Evolutionary conservation across 2,888 invertebrate species (phyloP), one percentile per base, ranked within the genome.

Genomic region (Lottia gigantea): DNA sequence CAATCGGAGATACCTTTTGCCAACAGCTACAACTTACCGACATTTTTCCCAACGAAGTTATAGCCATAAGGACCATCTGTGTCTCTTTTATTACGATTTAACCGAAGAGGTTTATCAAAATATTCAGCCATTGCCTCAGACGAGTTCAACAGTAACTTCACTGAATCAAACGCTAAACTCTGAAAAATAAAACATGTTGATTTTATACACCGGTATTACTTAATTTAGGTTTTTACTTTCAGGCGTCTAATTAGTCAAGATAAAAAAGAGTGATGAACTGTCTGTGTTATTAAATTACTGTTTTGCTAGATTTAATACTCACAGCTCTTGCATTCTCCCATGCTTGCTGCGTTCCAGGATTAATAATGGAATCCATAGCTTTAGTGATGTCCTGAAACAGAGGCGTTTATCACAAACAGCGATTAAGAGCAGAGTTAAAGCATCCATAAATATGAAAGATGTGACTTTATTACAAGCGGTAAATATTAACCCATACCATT

Each of bases 311-410:
- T 4, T n/a, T 31, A 31, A 31, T 40, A 71, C 76, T 71, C 72
- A 83, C 83, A 69, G 74, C 64, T 62, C 73, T 74, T 12, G 80
- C 76, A 71, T 78, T 80, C 31, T 73, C 74, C 82, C 82, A 82
- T 8, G 76, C 74, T 8, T 71, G 47, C 23, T 71, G 66, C 1
- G 77, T 78, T 23, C 61, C 63, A 0, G 78, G 78, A 64, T 82
- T 78, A 23, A 83, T 66, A 49, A 83, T 77, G 70, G 77, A 79
- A 64, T 75, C 78, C 11, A 82, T 74, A 8, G 78, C 77, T 63
- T 78, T 73, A 2, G 78, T 79, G 68, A 76, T 82, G 11, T 66
- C 55, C 76, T 78, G 71, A 46, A 69, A 69, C 23, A 40, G 40
- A 40, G 7, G 11, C 7, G 11, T 40, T 40, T 40, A 40, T 8